Base-by-base conservation (phyloP, 2,113 vertebrate genomes). In the Epinephelus moara region DNA sequence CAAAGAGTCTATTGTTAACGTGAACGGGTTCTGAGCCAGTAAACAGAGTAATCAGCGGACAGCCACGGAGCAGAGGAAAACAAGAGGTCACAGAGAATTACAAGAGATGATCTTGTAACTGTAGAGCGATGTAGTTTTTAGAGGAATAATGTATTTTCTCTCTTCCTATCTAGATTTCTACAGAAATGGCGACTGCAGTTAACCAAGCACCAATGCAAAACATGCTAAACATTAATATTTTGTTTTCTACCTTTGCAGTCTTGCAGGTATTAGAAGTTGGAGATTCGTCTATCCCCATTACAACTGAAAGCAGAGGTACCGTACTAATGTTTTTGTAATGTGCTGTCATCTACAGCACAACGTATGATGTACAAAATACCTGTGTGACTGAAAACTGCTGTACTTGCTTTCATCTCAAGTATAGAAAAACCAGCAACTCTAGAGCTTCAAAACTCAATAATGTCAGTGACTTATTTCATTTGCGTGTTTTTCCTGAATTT, bases 361-460 rank as follows among this genome's bases (percentile, higher is more conserved):
- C 47, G 62, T 19, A 30, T 30, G 42, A 79, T 62, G 50, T 76
- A 25, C 70, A 3, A 57, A 78, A 82, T 57, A 74, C n/a, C 42
- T 64, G 13, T 60, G 70, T 60, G 76, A 74, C 52, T 68, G 56
- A 83, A 79, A 90, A 86, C 89, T 88, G 89, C 91, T 94, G 91
- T 91, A 90, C 66, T 78, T 81, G 50, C 57, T 75, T 91, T 71
- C 53, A 70, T 78, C 80, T 87, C 27, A 85, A 75, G 17, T 81
- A 74, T 47, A 25, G 70, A 69, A 27, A 30, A 70, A 59, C 19
- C 49, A 82, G 49, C 67, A 56, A 73, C 19, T 75, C 3, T 50
- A 78, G 63, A 76, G 25, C 62, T 79, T 70, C 25, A 76, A 53
- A 45, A 75, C 23, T 4, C 55, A 10, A 47, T 40, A 0, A 14